Evolutionary conservation across 2,113 vertebrate species (phyloP).

Genomic region (Anarrhichthys ocellatus): DNA sequence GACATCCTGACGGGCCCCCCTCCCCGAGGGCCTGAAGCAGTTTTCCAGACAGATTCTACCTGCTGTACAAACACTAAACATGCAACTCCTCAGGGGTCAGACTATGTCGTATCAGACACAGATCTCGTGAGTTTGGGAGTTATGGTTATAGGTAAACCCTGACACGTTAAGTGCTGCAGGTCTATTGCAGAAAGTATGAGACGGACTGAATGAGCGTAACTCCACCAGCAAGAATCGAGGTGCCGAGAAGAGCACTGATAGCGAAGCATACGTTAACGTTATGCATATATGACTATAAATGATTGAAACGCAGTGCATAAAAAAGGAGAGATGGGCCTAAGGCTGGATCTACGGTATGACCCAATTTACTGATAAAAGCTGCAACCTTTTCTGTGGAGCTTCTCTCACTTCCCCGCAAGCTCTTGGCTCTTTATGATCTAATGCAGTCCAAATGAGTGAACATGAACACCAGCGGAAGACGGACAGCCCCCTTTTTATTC

Average conservation of each 20-base stretch:
- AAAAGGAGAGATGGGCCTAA: neutral
- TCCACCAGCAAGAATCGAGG: neutral
- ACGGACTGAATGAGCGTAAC: neutral
- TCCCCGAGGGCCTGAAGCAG: no score
- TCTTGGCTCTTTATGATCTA: slow-evolving; percentile 33
- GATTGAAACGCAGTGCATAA: slow-evolving; percentile 40
- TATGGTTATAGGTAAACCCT: neutral
- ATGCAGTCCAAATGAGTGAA: slow-evolving; percentile 45
- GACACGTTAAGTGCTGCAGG: neutral
- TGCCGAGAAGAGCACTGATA: neutral
- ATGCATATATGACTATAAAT: slow-evolving; percentile 7
- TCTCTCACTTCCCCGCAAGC: slow-evolving; percentile 39
- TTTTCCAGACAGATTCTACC: neutral
- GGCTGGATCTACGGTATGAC: slow-evolving; percentile 54
- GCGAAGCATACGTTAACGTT: slow-evolving; percentile 18
- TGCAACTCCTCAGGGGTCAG: neutral
- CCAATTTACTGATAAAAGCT: slow-evolving; percentile 59
- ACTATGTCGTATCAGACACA: neutral
- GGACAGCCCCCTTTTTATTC: neutral
- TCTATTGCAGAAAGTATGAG: neutral
- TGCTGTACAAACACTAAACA: neutral
- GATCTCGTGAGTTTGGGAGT: neutral
- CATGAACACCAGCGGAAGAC: slow-evolving; percentile 1
- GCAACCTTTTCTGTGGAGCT: slow-evolving; percentile 42
- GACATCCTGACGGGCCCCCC: neutral